Evolutionary conservation across 2,888 invertebrate genomes (phyloP).

Genomic region (Diloba caeruleocephala): DNA sequence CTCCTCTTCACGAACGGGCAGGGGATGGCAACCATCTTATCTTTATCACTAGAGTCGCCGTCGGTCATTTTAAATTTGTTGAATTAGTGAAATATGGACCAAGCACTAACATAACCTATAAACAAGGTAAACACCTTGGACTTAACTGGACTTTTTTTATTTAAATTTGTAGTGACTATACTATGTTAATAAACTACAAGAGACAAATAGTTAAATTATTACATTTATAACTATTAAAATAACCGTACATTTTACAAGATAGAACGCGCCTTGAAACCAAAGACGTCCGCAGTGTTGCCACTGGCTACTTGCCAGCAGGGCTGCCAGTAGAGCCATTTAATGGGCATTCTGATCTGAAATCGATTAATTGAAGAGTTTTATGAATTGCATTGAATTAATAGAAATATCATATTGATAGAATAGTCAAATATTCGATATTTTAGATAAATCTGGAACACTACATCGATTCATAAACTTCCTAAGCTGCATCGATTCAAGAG

Average conservation of each 20-base stretch:
- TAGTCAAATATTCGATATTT: no score
- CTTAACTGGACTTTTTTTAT: slow-evolving; percentile 32
- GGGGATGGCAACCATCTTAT: slow-evolving; percentile 75
- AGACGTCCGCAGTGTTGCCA: no score
- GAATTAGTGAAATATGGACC: slow-evolving; percentile 71
- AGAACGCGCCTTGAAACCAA: slow-evolving; percentile 69
- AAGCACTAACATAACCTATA: slow-evolving; percentile 84
- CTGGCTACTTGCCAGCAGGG: no score
- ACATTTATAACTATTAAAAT: slow-evolving; percentile 47
- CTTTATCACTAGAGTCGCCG: slow-evolving; percentile 68
- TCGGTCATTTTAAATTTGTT: slow-evolving; percentile 80
- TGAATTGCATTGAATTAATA: no score
- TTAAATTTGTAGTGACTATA: slow-evolving; percentile 24
- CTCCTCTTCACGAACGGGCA: slow-evolving; percentile 73
- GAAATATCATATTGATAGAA: no score
- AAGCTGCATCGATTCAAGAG: no score
- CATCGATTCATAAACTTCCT: no score
- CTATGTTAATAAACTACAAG: slow-evolving; percentile 32
- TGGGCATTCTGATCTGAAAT: no score
- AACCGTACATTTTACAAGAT: slow-evolving; percentile 56
- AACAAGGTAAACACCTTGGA: slow-evolving; percentile 64
- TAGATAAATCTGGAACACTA: no score
- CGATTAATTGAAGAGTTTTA: no score
- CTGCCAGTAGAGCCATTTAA: no score
- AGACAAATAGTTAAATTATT: slow-evolving; percentile 29